A percentile compares a stretch with the other conserved stretches of the same genome.
These are phyloP conservation scores for Drosophila infuscata DNA, from an alignment of 2,888 invertebrate genomes.

Conservation along the genomic window DNA sequence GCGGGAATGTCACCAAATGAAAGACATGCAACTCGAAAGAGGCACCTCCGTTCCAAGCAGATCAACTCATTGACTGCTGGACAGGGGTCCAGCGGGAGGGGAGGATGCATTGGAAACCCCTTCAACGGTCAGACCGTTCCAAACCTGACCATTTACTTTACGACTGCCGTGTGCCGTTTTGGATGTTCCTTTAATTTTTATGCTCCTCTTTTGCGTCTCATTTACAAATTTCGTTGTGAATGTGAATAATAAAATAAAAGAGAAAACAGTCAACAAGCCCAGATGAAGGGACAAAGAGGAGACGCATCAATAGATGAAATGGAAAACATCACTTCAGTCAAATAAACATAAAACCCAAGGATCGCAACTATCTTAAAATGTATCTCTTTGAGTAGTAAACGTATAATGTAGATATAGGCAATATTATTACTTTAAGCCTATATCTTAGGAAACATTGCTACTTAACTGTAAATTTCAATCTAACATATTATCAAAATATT, in stretches of 20 bases:
- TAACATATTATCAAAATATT: neutral
- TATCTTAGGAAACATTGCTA: neutral
- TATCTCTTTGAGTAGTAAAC: neutral
- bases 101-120: constrained; percentile 3
- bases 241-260: constrained; percentile 1
- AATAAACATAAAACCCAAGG: neutral
- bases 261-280: constrained; percentile 9
- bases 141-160: constrained; percentile 71
- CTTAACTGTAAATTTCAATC: neutral
- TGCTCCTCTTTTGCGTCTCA: constrained; percentile 60
- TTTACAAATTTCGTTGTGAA: constrained; percentile 60
- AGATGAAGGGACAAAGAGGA: neutral
- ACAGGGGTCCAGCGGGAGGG: neutral
- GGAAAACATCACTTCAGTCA: neutral
- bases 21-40: constrained; percentile 53
- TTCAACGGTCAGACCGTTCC: constrained; percentile 12
- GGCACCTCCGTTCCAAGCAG: constrained; percentile 18
- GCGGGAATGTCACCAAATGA: constrained; percentile 74
- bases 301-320: constrained; percentile 4
- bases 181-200: constrained; percentile 64
- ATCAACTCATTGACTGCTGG: neutral
- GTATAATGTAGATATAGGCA: neutral
- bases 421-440: neutral
- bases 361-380: neutral
- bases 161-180: constrained; percentile 62